Percentiles rank a stretch among this genome's conserved stretches.
These are phyloP conservation scores for Globia sparganii DNA, from an alignment of 2,888 invertebrate genomes.

Conservation along the genomic window DNA sequence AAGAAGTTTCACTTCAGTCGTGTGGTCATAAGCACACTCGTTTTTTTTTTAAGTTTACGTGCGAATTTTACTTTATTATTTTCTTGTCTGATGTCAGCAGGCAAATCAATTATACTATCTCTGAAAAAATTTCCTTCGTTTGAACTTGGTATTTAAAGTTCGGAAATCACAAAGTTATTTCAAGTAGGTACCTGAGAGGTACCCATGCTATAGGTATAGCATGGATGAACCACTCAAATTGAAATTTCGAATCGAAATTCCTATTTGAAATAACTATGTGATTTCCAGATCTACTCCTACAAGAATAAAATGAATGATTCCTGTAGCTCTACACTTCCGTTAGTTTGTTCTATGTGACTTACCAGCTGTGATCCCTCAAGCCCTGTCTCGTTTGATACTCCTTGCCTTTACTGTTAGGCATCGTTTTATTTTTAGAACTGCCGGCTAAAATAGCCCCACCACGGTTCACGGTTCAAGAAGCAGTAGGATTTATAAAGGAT, in stretches of 20 bases:
- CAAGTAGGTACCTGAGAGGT: not conserved
- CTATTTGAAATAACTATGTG: too few relatives aligned
- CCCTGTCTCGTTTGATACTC: constrained; percentile 44
- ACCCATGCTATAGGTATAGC: too few relatives aligned
- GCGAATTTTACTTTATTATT: too few relatives aligned
- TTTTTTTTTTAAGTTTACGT: too few relatives aligned
- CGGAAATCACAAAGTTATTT: too few relatives aligned
- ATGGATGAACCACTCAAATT: too few relatives aligned
- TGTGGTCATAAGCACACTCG: too few relatives aligned
- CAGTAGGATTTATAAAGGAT: constrained; percentile 18
- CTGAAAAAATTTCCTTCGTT: not conserved
- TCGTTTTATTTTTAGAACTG: constrained; percentile 50
- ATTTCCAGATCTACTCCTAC: not conserved
- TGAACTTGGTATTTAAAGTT: too few relatives aligned
- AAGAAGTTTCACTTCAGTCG: too few relatives aligned
- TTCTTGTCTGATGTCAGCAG: too few relatives aligned
- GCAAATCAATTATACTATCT: not conserved
- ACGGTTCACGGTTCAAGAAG: constrained; percentile 22
- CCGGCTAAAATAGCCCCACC: constrained; percentile 33
- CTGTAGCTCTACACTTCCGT: not conserved
- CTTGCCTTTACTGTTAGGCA: constrained; percentile 19
- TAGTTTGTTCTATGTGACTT: constrained; percentile 30
- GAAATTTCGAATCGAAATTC: too few relatives aligned
- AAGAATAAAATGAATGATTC: not conserved
- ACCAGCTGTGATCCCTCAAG: constrained; percentile 54